Base-by-base conservation (phyloP, 2,888 invertebrate species). In the Spodoptera exigua region DNA sequence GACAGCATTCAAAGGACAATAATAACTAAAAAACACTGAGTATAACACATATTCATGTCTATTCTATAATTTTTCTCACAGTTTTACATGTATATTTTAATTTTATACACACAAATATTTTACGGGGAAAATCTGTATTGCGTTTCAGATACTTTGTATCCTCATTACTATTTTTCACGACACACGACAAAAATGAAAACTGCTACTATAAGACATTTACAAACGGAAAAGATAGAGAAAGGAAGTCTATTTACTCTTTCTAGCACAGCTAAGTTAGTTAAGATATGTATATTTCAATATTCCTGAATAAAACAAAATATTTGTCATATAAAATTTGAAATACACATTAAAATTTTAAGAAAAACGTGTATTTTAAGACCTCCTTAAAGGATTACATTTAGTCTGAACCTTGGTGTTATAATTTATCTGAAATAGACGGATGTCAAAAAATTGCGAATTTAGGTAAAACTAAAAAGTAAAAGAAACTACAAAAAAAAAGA, bases 341-440 rank as follows among this genome's bases (percentile, higher is more conserved):
- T 74, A 73, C 70, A 78, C 67, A 81, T 84, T 83, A 84, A 86
- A 87, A 85, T 82, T 84, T 83, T 79, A 86, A 84, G 84, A 85
- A 78, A 76, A 74, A 54, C 55, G 64, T 67, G 62, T 43, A 78
- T 86, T 89, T 84, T 85, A 86, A 89, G 90, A 88, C 82, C 76
- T 85, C 89, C 89, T 90, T 89, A 86, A 73, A 89, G 89, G 88
- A 88, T 86, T 85, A 85, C 81, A 80, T 79, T 72, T 87, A 90
- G 86, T 88, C 84, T 87, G 90, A 87, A 80, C 75, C 77, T 93
- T 93, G 92, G 93, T 93, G 92, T 93, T 92, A 87, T 88, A 78
- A 69, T 85, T 86, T 80, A 77, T 76, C 69, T 82, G 85, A 80
- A 81, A 83, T 81, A 90, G 85, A 87, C 86, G 81, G 85, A 85